phyloP scores from a whole-genome alignment of 2,888 invertebrate genomes.

The Lepidochrysops patricia region DNA sequence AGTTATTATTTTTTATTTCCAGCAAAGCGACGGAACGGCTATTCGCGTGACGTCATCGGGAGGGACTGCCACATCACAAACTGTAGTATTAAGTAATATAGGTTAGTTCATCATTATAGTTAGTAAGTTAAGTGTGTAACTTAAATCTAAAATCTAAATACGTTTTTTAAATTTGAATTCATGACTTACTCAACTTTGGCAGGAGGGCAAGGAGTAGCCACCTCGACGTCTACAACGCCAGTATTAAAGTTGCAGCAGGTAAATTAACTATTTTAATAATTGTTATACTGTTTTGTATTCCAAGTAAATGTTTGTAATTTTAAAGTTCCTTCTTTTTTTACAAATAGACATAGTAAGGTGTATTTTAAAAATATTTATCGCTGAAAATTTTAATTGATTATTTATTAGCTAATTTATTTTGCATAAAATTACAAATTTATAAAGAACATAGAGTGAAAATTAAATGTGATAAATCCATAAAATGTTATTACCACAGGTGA shows the following conservation, averaged over 20 bases:
- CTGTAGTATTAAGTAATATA: slow-evolving; percentile 63
- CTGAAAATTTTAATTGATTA: too few relatives aligned
- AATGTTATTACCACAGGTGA: slow-evolving; percentile 42
- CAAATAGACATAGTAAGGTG: neutral
- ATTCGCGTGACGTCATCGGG: slow-evolving; percentile 53
- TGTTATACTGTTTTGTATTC: slow-evolving; percentile 1
- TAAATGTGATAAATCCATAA: neutral
- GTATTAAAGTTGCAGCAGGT: slow-evolving; percentile 66
- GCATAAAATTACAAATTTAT: neutral
- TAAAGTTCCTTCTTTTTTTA: neutral
- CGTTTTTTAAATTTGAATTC: too few relatives aligned
- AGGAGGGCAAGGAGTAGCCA: slow-evolving; percentile 54
- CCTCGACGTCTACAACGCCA: slow-evolving; percentile 50
- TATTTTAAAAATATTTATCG: too few relatives aligned
- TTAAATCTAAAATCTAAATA: too few relatives aligned
- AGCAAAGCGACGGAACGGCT: slow-evolving; percentile 58
- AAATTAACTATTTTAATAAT: slow-evolving; percentile 18
- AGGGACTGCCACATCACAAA: slow-evolving; percentile 50
- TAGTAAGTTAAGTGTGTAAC: neutral
- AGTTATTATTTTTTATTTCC: slow-evolving; percentile 18
- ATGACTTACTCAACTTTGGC: slow-evolving; percentile 15
- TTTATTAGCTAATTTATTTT: too few relatives aligned
- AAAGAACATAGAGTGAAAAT: neutral
- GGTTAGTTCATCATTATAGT: slow-evolving; percentile 35
- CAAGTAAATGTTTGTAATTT: slow-evolving; percentile 5